Evolutionary conservation across 2,797 vertebrate species (phyloP), one percentile per base, ranked within the genome.

Genomic region (Peromyscus nudipes): DNA sequence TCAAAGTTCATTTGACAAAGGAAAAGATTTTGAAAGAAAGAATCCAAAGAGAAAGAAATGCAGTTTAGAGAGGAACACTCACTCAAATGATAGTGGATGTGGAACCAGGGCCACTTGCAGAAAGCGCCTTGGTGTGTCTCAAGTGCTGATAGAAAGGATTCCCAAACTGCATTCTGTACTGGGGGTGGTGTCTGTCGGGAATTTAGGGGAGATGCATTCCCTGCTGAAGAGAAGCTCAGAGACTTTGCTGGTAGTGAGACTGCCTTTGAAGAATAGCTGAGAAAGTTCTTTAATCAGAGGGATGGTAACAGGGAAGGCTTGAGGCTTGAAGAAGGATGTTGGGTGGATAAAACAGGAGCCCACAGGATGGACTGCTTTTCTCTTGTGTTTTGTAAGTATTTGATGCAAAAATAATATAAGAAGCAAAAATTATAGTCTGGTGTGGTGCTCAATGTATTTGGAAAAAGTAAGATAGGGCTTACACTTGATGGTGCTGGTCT

Each of bases 91-190:
- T 29, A 12, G 64, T 43, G 46, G 40, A 64, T 23, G 76, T 49
- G 91, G 85, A 93, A 93, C 91, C 73, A 96, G 55, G 80, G 95
- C 64, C 85, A 93, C 73, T 43, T 64, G 55, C 82, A 90, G 64
- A n/a, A 80, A 90, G 64, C 17, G n/a, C 71, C n/a, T 85, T 8
- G 25, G 64, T 27, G n/a, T 79, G 84, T 55, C 49, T 77, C 71
- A 73, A 85, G 80, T 60, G 46, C 40, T 77, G 64, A 52, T 14
- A 52, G 49, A 52, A 52, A 52, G 49, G 49, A 14, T 52, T 52
- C 49, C 49, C 13, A 14, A 80, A 34, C 76, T 82, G 46, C 16
- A 29, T 81, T 83, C 62, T 89, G 11, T 21, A 60, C 21, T 25
- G 19, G 57, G 23, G 60, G 46, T 21, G 60, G 23, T 62, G 60